Conservation (phyloP, 2,888 invertebrate species). For the Lasioglossum oenotherae region DNA sequence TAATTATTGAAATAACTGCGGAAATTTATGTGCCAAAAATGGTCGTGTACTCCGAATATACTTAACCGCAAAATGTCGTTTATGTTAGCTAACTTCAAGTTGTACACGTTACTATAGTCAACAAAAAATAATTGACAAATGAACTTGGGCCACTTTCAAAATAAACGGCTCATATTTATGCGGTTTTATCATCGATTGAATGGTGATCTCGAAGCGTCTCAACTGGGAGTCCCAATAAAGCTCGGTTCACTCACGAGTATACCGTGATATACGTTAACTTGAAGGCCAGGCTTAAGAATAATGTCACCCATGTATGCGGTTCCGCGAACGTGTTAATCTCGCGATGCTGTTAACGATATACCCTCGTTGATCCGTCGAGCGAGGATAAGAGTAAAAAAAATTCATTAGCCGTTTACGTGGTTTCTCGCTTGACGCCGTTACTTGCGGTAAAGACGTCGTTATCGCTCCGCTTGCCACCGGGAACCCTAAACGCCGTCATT, state of each 20-base stretch:
- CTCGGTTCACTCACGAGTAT: background rate
- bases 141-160: no score
- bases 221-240: background rate
- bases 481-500: slow-evolving; percentile 33
- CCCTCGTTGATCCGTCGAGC: background rate
- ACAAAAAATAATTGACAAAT: no score
- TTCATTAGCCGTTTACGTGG: slow-evolving; percentile 4
- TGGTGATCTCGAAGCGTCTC: background rate
- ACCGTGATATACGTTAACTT: background rate
- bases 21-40: no score
- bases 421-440: slow-evolving; percentile 1
- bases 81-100: no score
- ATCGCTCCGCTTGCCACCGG: slow-evolving; percentile 22
- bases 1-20: no score
- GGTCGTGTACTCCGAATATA: no score
- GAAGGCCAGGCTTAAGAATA: background rate
- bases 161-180: background rate
- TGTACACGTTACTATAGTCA: no score
- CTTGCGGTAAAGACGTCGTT: background rate
- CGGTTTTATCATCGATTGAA: background rate
- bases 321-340: slow-evolving; percentile 6
- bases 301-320: background rate
- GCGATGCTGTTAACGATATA: background rate
- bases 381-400: background rate
- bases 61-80: no score